Evolutionary conservation across 2,888 invertebrate genomes (phyloP).

Genomic region (Helleia helle): DNA sequence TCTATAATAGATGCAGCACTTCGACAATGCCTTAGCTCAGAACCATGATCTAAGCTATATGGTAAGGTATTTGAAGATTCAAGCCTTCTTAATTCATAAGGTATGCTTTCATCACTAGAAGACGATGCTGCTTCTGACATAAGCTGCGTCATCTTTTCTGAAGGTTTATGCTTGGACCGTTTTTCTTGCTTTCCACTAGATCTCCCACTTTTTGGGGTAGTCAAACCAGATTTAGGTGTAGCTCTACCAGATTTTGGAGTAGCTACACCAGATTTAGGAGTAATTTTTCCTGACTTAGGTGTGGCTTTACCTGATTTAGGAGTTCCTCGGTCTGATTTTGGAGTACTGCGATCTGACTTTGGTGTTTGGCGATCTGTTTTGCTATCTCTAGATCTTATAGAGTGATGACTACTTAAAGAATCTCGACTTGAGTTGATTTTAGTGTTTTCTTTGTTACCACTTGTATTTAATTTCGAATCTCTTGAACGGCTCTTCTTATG

Average conservation of each 20-base stretch:
- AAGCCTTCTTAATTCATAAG: conserved; percentile 60
- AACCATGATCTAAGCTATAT: conserved; percentile 71
- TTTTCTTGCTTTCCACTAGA: conserved; percentile 65
- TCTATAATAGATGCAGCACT: conserved; percentile 73
- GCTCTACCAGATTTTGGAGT: conserved; percentile 60
- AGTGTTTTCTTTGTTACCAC: conserved; percentile 51
- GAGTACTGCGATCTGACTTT: conserved; percentile 63
- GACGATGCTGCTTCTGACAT: conserved; percentile 75
- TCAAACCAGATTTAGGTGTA: conserved; percentile 58
- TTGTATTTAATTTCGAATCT: conserved; percentile 56
- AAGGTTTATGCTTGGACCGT: conserved; percentile 60
- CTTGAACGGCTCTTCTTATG: conserved; percentile 65
- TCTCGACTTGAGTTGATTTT: conserved; percentile 66
- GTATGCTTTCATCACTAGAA: conserved; percentile 74
- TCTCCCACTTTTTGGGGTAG: conserved; percentile 75
- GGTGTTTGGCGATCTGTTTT: conserved; percentile 63
- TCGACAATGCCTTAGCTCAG: conserved; percentile 69
- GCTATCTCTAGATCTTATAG: conserved; percentile 62
- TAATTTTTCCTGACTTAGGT: conserved; percentile 56
- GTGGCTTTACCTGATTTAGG: conserved; percentile 62
- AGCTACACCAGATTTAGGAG: conserved; percentile 56
- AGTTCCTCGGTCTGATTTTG: conserved; percentile 57
- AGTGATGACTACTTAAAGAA: conserved; percentile 67
- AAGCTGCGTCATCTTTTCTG: conserved; percentile 67
- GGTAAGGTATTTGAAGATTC: conserved; percentile 79